Conservation (phyloP, 1,140 invertebrate species). For the Meloidogyne floridensis region DNA sequence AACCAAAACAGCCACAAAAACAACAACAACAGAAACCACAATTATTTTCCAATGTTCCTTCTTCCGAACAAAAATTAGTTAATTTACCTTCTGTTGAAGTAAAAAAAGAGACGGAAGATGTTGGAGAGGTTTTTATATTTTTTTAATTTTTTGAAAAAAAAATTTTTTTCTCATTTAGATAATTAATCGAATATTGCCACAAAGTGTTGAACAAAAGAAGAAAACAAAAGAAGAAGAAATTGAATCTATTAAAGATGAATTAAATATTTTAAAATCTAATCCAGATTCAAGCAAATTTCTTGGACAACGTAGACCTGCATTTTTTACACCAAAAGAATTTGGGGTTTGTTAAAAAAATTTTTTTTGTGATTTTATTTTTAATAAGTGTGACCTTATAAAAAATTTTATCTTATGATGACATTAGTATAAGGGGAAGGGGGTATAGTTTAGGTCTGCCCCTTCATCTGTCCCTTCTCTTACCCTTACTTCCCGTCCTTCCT, state of each 20-base stretch:
- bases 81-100: not conserved
- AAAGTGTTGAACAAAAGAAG: not conserved
- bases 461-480: too few relatives aligned
- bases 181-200: not conserved
- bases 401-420: too few relatives aligned
- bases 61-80: constrained; percentile 4
- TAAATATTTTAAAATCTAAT: constrained; percentile 2
- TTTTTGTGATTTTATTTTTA: not conserved
- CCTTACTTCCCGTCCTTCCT: too few relatives aligned
- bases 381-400: too few relatives aligned
- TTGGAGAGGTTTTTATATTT: not conserved
- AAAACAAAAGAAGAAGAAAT: constrained; percentile 11
- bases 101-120: not conserved
- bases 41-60: too few relatives aligned
- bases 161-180: not conserved
- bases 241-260: not conserved
- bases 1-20: too few relatives aligned
- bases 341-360: constrained; percentile 14
- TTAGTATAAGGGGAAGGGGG: too few relatives aligned
- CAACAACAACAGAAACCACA: too few relatives aligned
- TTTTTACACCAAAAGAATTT: constrained; percentile 27
- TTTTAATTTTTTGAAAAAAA: not conserved
- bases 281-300: constrained; percentile 22
- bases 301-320: constrained; percentile 14
- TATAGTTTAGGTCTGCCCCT: too few relatives aligned